Evolutionary conservation across 2,888 invertebrate species (phyloP).

Genomic region (Clistopyga incitator): DNA sequence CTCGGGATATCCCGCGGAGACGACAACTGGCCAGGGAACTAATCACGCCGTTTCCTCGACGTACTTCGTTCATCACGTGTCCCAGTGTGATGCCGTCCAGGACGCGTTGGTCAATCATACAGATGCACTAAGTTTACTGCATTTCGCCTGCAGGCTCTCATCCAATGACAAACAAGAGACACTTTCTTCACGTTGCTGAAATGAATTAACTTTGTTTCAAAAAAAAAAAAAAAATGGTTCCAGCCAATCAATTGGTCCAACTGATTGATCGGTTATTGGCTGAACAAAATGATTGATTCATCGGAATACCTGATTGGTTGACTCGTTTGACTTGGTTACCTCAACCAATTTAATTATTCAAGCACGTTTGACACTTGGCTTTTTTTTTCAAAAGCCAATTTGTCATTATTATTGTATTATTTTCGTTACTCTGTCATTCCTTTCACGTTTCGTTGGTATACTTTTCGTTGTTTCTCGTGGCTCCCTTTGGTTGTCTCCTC

Average conservation of each 20-base stretch:
- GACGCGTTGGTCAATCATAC: slow-evolving; percentile 18
- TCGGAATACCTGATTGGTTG: too few relatives aligned
- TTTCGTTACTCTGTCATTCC: slow-evolving; percentile 2
- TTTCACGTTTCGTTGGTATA: slow-evolving; percentile 18
- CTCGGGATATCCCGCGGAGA: slow-evolving; percentile 69
- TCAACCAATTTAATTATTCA: too few relatives aligned
- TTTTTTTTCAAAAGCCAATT: neutral
- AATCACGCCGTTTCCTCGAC: slow-evolving; percentile 70
- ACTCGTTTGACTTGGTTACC: too few relatives aligned
- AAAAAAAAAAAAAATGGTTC: too few relatives aligned
- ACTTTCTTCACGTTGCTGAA: too few relatives aligned
- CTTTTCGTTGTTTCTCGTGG: neutral
- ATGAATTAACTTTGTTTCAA: too few relatives aligned
- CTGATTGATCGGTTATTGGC: too few relatives aligned
- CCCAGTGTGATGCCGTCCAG: slow-evolving; percentile 60
- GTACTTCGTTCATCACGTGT: slow-evolving; percentile 71
- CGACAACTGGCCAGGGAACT: slow-evolving; percentile 76
- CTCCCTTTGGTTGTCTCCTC: slow-evolving; percentile 7
- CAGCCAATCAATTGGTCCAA: too few relatives aligned
- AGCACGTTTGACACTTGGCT: too few relatives aligned
- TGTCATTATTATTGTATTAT: neutral
- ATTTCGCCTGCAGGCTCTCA: slow-evolving; percentile 19
- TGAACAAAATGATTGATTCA: too few relatives aligned
- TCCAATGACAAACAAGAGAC: neutral
- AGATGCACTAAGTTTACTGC: slow-evolving; percentile 7